Evolutionary conservation across 2,888 invertebrate genomes (phyloP).

Genomic region (Diaprepes abbreviatus): DNA sequence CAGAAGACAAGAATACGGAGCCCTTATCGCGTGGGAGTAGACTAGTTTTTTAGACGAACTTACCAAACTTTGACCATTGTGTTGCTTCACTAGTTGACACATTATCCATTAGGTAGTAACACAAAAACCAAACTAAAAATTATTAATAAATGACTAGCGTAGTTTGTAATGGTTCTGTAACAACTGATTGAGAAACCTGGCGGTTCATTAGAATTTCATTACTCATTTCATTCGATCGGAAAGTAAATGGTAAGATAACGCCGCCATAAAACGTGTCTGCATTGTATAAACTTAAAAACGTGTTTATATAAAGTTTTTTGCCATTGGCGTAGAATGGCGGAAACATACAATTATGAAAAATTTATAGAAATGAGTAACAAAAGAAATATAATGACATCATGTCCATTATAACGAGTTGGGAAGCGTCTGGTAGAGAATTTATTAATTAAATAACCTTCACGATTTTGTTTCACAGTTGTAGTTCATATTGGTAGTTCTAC

Average conservation of each 20-base stretch:
- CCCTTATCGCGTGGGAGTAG: no score
- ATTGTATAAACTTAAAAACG: conserved; percentile 20
- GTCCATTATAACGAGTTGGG: no score
- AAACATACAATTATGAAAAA: no score
- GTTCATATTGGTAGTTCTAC: no score
- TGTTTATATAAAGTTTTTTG: conserved; percentile 24
- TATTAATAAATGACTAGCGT: neutral
- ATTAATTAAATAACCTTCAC: no score
- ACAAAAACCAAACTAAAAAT: conserved; percentile 5
- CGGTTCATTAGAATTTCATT: conserved; percentile 28
- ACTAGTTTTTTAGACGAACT: no score
- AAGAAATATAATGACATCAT: no score
- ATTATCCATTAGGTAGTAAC: conserved; percentile 12
- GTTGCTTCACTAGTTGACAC: conserved; percentile 1
- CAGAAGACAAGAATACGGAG: no score
- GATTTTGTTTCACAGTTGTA: no score
- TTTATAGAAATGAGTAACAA: no score
- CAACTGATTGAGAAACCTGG: conserved; percentile 33
- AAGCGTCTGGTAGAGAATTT: no score
- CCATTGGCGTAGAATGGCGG: conserved; percentile 5
- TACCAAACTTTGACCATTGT: neutral
- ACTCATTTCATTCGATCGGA: conserved; percentile 33
- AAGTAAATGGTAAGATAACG: conserved; percentile 34
- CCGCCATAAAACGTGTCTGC: conserved; percentile 32
- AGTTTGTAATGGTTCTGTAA: conserved; percentile 20